Evolutionary conservation across 1,140 invertebrate genomes (phyloP), one percentile per base, ranked within the genome.

Genomic region (Lamellibrachia luymesi): DNA sequence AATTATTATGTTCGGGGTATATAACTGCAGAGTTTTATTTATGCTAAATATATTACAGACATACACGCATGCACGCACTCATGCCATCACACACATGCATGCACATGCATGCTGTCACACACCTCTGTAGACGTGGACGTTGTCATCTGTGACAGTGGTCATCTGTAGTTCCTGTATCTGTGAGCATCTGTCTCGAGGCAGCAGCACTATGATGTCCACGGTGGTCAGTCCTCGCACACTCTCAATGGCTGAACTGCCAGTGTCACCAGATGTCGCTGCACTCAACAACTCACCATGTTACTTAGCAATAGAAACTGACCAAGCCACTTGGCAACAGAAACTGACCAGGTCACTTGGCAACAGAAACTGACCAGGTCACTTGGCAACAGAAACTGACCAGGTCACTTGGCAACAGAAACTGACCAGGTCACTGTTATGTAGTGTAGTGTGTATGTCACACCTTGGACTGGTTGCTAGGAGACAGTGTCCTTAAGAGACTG

Each of bases 251-350:
- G 97, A 95, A 95, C 96, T 96, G 51, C 97, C 97, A 0, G 97
- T 97, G 94, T 97, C 97, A 7, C 97, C 97, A 51, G 97, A 97
- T 10, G 97, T 97, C 10, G 95, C 97, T 96, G 94, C 13, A 13
- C 25, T 89, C 50, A 27, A n/a, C 49, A 51, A 91, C 49, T 38
- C 38, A 38, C 38, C 38, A 38, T 38, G 38, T 38, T 38, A 38
- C 38, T 38, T 38, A 38, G 38, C 38, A 38, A 38, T 38, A 38
- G 38, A 38, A 38, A 38, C 38, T 80, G 5, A 80, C 64, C 64
- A 80, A 22, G 64, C 4, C 64, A 80, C 7, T 22, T 10, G 64
- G 64, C 64, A 80, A 80, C 13, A 22, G 64, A 80, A 6, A 22
- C 64, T 80, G 64, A 80, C 17, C 64, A 22, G 64, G 17, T 38